Evolutionary conservation across 2,113 vertebrate species (phyloP), one percentile per base, ranked within the genome.

Genomic region (Arenaria interpres): DNA sequence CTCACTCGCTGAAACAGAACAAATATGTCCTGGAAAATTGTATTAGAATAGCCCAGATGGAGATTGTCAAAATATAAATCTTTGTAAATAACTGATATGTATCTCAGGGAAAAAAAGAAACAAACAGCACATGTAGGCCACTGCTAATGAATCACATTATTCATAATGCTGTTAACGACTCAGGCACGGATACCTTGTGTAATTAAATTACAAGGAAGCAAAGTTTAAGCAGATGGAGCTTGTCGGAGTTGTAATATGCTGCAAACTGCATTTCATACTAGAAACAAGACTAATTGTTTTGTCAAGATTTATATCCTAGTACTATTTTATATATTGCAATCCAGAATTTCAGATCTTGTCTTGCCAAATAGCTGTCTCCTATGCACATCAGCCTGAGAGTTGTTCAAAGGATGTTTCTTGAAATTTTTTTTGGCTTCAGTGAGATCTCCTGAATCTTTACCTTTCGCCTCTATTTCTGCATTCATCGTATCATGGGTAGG

Each of bases 171-270:
- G 93, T 69, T 90, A 96, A 95, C 62, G 96, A 32, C 71, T 91
- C 93, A 67, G 90, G 92, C 96, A 83, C 6, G 3, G 80, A 59
- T 71, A 91, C 91, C 95, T 91, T 72, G 86, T 25, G 79, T 92
- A 93, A 97, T 96, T 95, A 64, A 95, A 96, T 97, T 89, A 77
- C 20, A 48, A 78, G 74, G 89, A 92, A 93, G 93, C 82, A 22
- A 21, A 33, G 85, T 16, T 81, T 54, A 90, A 92, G 95, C 97
- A 95, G 91, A 88, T 94, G 91, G 93, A 91, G 91, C 67, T 62
- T 92, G 88, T 93, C 89, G 32, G 83, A 67, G 25, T 72, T 85
- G 53, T 23, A 71, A 85, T 74, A 8, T 4, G 21, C 41, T 46
- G 41, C 80, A 72, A 79, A 92, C 37, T 56, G 25, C 50, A 57